Evolutionary conservation across 1,140 invertebrate species (phyloP), one percentile per base, ranked within the genome.

Genomic region (Drosophila seguyi): DNA sequence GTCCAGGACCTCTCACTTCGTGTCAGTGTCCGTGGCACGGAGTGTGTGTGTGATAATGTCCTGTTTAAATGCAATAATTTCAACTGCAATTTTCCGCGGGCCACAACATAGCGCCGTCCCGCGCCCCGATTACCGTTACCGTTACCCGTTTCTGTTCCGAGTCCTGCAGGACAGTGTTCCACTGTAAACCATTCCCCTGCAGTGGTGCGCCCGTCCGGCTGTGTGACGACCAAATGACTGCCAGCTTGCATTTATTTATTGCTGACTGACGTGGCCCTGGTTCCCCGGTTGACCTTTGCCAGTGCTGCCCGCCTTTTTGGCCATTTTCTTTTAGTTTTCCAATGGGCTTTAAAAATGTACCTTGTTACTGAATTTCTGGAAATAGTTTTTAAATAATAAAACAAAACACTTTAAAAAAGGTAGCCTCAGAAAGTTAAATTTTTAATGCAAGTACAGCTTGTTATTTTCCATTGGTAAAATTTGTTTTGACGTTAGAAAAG

Each of bases 11-110:
- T 72, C 61, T 65, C 57, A 14, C 44, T 76, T 50, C 31, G 63
- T 69, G 36, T 72, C 66, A 42, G 36, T 50, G 61, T 67, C 66
- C 62, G 34, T 42, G 31, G 38, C 58, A 25, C 50, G 53, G 55
- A 48, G 42, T 79, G 38, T 79, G 68, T 78, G 69, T 88, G 66
- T 81, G 85, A 88, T 88, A 90, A 88, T 88, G 85, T 88, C 81
- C 85, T 88, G 85, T 88, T 88, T 88, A 90, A 88, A 90, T 88
- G 85, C 85, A 88, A 88, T 88, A 90, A 88, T 88, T 88, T 88
- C 69, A 85, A 79, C 85, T 85, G 85, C 85, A 88, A 90, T 88
- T 88, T 88, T 80, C 85, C 53, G 75, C 53, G 62, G 62, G 63
- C 58, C 57, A 50, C 66, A 61, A 42, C 52, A 72, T 29, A 39